phyloP scores from a whole-genome alignment of 1,140 invertebrate species.

The Sycophaga agraensis region DNA sequence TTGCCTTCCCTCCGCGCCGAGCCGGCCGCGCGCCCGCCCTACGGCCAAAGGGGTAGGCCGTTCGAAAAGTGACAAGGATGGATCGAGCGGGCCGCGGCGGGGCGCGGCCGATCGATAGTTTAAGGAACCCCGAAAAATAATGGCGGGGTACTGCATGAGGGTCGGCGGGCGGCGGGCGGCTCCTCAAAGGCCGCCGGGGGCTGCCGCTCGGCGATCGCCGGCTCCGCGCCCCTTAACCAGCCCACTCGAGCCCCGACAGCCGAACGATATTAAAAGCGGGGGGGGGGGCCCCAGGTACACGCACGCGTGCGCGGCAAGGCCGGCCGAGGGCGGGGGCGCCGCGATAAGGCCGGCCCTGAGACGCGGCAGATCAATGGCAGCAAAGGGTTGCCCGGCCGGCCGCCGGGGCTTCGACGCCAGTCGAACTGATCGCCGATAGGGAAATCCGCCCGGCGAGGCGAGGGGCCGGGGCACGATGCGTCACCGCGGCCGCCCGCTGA shows the following conservation, averaged over 20 bases:
- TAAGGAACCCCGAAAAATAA: constrained; percentile 24
- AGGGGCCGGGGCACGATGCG: constrained; percentile 30
- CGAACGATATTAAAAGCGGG: constrained; percentile 48
- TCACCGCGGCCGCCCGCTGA: constrained; percentile 1
- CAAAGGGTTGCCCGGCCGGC: constrained; percentile 41
- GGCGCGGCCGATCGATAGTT: constrained; percentile 20
- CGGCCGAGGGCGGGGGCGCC: constrained; percentile 20
- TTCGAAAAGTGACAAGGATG: too few relatives aligned
- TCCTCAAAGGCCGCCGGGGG: constrained; percentile 13
- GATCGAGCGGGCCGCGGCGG: too few relatives aligned
- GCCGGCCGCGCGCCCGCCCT: too few relatives aligned
- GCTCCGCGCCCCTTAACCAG: constrained; percentile 36
- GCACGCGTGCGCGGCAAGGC: constrained; percentile 23
- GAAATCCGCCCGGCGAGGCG: constrained; percentile 37
- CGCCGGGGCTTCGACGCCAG: constrained; percentile 24
- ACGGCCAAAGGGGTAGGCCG: too few relatives aligned
- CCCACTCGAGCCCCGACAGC: constrained; percentile 42
- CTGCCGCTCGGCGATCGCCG: background rate
- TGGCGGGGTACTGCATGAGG: too few relatives aligned
- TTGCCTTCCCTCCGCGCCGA: background rate
- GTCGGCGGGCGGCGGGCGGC: too few relatives aligned
- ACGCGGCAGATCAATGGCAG: constrained; percentile 48
- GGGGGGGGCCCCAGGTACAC: constrained; percentile 11
- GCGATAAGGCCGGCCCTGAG: constrained; percentile 49
- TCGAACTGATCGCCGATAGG: constrained; percentile 54